Conservation (phyloP, 2,888 invertebrate species). For the Diadegma fenestrale region DNA sequence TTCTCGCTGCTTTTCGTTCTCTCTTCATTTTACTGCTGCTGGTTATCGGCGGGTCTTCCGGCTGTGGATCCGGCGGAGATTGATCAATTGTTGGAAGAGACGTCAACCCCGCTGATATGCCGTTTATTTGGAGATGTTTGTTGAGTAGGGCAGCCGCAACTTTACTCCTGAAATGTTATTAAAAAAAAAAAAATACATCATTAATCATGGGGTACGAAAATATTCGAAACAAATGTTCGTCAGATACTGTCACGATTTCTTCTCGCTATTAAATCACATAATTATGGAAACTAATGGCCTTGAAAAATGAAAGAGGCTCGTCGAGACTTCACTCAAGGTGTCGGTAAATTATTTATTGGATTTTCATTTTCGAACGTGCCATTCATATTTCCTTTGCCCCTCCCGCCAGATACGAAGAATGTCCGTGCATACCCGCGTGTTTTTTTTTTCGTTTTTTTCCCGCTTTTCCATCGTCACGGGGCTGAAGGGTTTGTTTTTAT, state of each 20-base stretch:
- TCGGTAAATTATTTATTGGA: background rate
- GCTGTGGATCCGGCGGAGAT: slow-evolving; percentile 80
- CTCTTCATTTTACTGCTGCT: slow-evolving; percentile 94
- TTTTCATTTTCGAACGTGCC: background rate
- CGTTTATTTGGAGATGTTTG: slow-evolving; percentile 96
- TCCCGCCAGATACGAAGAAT: background rate
- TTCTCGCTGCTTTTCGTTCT: slow-evolving; percentile 96
- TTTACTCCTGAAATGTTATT: slow-evolving; percentile 89
- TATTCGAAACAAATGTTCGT: background rate
- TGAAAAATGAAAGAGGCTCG: too few species aligned
- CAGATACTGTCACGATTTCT: too few species aligned
- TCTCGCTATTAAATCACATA: too few species aligned
- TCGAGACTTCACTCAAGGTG: background rate
- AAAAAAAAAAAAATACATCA: background rate
- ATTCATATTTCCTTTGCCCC: background rate
- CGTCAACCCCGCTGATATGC: slow-evolving; percentile 90
- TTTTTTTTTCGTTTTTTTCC: background rate
- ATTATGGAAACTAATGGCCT: too few species aligned
- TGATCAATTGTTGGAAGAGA: slow-evolving; percentile 85
- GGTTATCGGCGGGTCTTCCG: slow-evolving; percentile 89
- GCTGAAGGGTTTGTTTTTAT: slow-evolving; percentile 11
- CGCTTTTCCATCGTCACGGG: background rate
- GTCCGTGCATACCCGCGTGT: background rate
- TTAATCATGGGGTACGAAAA: background rate
- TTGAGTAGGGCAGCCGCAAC: slow-evolving; percentile 94